These are phyloP conservation scores for Aleiodes alternator DNA, from an alignment of 2,888 invertebrate genomes.

Conservation along the genomic window DNA sequence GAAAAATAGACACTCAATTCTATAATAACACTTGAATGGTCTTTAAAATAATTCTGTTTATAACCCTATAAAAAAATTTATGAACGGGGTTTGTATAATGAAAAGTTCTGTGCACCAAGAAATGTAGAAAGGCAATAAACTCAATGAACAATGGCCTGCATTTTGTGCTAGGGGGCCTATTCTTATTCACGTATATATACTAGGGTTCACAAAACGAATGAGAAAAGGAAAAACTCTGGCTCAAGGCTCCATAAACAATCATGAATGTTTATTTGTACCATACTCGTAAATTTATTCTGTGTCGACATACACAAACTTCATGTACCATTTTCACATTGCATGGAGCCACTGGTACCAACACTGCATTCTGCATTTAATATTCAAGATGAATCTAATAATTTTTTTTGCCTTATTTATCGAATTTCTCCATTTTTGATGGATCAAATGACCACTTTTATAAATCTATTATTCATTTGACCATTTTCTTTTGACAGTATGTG, in stretches of 20 bases:
- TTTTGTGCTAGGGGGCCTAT: constrained; percentile 54
- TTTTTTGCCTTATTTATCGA: no score
- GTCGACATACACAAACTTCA: constrained; percentile 62
- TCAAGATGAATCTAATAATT: neutral
- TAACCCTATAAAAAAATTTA: constrained; percentile 8
- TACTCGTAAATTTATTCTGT: constrained; percentile 65
- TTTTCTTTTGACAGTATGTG: neutral
- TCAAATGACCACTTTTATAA: neutral
- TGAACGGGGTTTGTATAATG: constrained; percentile 4
- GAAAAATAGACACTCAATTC: no score
- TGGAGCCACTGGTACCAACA: neutral
- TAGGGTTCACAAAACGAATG: constrained; percentile 19
- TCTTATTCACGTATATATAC: constrained; percentile 51
- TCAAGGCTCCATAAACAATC: constrained; percentile 63
- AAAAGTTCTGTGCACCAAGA: constrained; percentile 49
- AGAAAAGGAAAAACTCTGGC: constrained; percentile 31
- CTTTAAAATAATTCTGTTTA: constrained; percentile 11
- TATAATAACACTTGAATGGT: neutral
- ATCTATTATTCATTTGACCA: constrained; percentile 14
- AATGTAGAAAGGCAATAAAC: constrained; percentile 57
- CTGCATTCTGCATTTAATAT: neutral
- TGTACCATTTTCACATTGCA: constrained; percentile 34
- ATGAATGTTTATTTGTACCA: constrained; percentile 61
- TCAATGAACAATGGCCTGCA: constrained; percentile 59
- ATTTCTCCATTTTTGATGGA: no score